Percentiles rank a stretch among this genome's conserved stretches.
Evolutionary conservation across 2,797 vertebrate species (phyloP).

Genomic region (Pachyuromys duprasi): DNA sequence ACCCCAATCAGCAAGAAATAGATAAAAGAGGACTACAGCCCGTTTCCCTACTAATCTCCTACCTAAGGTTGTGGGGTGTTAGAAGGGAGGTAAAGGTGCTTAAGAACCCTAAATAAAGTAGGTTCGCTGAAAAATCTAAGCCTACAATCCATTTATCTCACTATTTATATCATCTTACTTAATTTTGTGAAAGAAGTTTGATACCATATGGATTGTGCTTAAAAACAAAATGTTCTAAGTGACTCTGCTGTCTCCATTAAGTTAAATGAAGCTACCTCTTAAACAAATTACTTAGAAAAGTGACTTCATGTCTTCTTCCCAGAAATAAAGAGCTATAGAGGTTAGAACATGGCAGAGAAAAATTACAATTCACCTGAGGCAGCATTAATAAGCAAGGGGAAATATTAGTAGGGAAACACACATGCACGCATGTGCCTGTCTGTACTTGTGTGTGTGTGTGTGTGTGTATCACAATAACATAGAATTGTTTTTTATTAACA

Average conservation of each 20-base stretch:
- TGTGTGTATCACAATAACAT: background rate
- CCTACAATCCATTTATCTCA: background rate
- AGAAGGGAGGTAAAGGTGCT: too few species aligned
- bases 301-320: background rate
- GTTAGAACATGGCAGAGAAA: background rate
- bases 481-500: background rate
- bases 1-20: too few species aligned
- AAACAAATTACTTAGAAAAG: background rate
- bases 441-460: background rate
- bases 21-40: too few species aligned
- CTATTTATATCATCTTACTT: background rate
- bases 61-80: too few species aligned
- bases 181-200: background rate
- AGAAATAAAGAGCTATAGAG: conserved; percentile 22
- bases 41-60: too few species aligned
- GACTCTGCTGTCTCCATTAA: background rate
- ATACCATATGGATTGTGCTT: background rate
- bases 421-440: background rate
- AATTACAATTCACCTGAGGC: background rate
- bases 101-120: too few species aligned
- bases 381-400: background rate
- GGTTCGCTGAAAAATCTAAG: too few species aligned
- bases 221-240: conserved; percentile 11
- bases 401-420: background rate
- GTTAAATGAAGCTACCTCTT: background rate